These are phyloP conservation scores for Xiphophorus couchianus DNA, from an alignment of 2,113 vertebrate species.

Conservation along the genomic window DNA sequence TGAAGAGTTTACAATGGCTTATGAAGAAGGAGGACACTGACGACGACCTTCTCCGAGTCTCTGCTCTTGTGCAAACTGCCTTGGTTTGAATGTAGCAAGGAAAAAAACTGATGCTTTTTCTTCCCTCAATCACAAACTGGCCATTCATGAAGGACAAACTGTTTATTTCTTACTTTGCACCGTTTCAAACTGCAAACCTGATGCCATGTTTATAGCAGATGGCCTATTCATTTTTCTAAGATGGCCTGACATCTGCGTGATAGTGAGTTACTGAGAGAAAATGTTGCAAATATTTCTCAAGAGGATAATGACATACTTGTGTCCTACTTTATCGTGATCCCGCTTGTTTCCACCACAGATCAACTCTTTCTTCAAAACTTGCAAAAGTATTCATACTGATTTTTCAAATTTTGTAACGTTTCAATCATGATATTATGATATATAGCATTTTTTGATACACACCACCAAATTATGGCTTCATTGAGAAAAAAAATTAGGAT, in stretches of 20 bases:
- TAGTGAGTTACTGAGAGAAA: neutral
- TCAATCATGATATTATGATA: neutral
- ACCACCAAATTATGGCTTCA: no score
- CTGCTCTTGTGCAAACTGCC: neutral
- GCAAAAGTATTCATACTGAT: fast-evolving
- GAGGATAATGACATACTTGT: neutral
- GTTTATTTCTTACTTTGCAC: neutral
- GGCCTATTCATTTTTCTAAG: neutral
- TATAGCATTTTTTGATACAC: neutral
- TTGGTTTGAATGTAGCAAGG: neutral
- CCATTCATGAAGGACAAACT: neutral
- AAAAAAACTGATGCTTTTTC: neutral
- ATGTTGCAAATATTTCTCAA: neutral
- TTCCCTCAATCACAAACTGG: neutral
- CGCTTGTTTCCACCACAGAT: neutral
- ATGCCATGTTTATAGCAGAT: neutral
- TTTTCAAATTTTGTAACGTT: neutral
- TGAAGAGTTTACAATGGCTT: neutral
- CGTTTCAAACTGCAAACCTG: neutral
- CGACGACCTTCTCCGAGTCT: neutral
- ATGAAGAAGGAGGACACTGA: neutral
- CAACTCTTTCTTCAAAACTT: conserved; percentile 5
- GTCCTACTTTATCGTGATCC: no score
- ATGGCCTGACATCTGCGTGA: neutral
- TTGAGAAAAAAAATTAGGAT: no score